Evolutionary conservation across 2,888 invertebrate genomes (phyloP).

Genomic region (Chrysodeixis includens): DNA sequence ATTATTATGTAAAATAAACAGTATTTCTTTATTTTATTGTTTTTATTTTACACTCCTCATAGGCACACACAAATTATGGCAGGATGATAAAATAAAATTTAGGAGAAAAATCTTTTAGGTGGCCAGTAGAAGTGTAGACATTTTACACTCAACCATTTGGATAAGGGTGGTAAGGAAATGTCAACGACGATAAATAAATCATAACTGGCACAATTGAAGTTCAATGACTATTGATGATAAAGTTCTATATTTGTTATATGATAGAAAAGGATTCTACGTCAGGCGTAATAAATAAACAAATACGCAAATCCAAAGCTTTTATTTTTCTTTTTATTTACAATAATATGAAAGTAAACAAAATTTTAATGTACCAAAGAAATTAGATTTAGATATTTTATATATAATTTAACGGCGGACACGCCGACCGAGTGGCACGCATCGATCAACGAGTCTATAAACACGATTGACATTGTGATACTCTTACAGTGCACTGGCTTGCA

Average conservation of each 20-base stretch:
- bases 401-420: slow-evolving; percentile 63
- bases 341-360: slow-evolving; percentile 89
- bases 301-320: slow-evolving; percentile 88
- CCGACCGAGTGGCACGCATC: slow-evolving; percentile 58
- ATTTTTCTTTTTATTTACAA: slow-evolving; percentile 86
- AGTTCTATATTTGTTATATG: too few relatives aligned
- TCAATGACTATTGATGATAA: too few relatives aligned
- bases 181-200: too few relatives aligned
- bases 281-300: slow-evolving; percentile 61
- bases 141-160: too few relatives aligned
- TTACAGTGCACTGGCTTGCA: slow-evolving; percentile 36
- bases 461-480: slow-evolving; percentile 57
- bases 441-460: slow-evolving; percentile 54
- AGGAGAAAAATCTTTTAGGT: too few relatives aligned
- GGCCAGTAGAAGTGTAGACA: too few relatives aligned
- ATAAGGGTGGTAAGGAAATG: too few relatives aligned
- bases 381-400: slow-evolving; percentile 79
- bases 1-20: slow-evolving; percentile 59
- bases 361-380: slow-evolving; percentile 85
- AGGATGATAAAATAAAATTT: too few relatives aligned
- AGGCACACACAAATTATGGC: too few relatives aligned
- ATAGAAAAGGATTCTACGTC: not conserved
- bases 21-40: slow-evolving; percentile 49
- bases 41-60: slow-evolving; percentile 13
- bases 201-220: too few relatives aligned